A percentile compares a stretch with the other conserved stretches of the same genome.
These are phyloP conservation scores for Larimichthys polyactis DNA, from an alignment of 2,113 vertebrate genomes.

Conservation along the genomic window DNA sequence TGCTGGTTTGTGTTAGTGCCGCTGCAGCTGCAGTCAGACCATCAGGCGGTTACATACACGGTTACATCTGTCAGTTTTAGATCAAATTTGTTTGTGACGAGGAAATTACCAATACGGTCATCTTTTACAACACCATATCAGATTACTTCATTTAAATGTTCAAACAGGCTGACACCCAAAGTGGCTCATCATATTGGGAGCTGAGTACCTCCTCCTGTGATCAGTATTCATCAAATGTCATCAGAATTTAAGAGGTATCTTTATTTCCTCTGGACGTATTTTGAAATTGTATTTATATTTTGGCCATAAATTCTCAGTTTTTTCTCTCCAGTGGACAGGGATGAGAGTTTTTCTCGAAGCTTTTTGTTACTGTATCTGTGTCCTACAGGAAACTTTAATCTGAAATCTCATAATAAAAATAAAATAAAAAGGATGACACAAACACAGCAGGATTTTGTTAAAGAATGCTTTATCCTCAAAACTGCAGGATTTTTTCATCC, in stretches of 20 bases:
- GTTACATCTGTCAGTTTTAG: background rate
- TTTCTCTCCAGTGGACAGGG: background rate
- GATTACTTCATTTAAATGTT: background rate
- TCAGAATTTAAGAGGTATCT: background rate
- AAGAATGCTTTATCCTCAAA: background rate
- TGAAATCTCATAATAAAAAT: background rate
- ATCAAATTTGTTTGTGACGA: background rate
- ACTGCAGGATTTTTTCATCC: background rate
- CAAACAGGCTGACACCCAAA: too few species aligned
- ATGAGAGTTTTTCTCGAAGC: background rate
- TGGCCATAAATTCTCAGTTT: background rate
- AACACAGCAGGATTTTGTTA: background rate
- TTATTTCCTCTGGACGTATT: background rate
- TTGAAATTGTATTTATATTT: background rate
- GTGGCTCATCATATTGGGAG: background rate
- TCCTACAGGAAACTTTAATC: background rate
- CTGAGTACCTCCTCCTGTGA: background rate
- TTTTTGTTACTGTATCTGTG: background rate
- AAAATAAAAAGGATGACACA: background rate
- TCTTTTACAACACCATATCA: background rate
- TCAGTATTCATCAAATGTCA: background rate
- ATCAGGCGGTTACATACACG: background rate
- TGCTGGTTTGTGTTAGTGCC: conserved; percentile 33
- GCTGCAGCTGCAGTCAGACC: conserved; percentile 22
- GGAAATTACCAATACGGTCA: background rate